Base-by-base conservation (phyloP, 2,113 vertebrate genomes). In the Clupea harengus region DNA sequence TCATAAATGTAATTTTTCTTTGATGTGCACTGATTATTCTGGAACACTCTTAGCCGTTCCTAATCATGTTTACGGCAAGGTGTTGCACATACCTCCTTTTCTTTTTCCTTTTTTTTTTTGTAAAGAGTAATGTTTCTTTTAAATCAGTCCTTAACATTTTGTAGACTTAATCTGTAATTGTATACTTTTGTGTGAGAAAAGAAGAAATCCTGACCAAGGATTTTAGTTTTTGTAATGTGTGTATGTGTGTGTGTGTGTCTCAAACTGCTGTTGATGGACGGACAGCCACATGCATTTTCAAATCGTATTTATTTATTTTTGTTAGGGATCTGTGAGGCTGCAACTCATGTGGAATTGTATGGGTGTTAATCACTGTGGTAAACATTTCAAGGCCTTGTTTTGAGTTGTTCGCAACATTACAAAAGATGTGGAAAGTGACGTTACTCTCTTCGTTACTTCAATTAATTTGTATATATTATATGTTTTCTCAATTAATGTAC, bases 401-500 rank as follows among this genome's bases (percentile, higher is more conserved):
- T 72, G 64, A 72, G 64, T 72, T 72, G n/a, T 72, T 72, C 32
- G 64, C 64, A 32, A 72, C 25, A 72, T 72, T 72, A 72, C 87
- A 89, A 90, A 88, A 88, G 83, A 86, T n/a, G 44, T 86, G 47
- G 45, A 85, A 86, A 87, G 81, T 82, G 60, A 89, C 87, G 82
- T 82, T 84, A 86, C 84, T 84, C 82, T 52, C 87, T 91, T 91
- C 89, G 57, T 87, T 84, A 86, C 83, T 92, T 89, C 39, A 39
- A 91, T 94, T 94, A 88, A 91, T 84, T 94, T 95, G 95, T 95
- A 95, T 88, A 94, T 95, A 94, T 87, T 94, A 95, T 91, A 93
- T 95, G 91, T 91, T 96, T 92, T 95, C 91, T 95, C 90, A 95
- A 93, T 94, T 93, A 95, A 93, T 94, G 95, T 95, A 94, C 89